Evolutionary conservation across 2,797 vertebrate species (phyloP).

Genomic region (Eulemur rubriventer): DNA sequence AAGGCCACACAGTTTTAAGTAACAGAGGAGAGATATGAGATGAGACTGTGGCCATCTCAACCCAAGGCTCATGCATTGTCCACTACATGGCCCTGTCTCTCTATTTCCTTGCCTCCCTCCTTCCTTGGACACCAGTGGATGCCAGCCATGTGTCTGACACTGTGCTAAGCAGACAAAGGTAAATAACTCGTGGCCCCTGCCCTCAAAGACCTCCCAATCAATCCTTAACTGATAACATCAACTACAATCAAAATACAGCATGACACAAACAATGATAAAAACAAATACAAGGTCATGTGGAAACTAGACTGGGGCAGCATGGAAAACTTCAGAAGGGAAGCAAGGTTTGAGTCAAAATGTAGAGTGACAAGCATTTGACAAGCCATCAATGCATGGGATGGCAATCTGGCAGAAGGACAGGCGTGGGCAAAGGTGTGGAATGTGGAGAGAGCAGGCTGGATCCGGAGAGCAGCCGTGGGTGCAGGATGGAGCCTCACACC

Average conservation of each 20-base stretch:
- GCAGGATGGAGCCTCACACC: fast-evolving
- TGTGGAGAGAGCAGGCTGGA: fast-evolving
- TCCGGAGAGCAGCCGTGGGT: fast-evolving
- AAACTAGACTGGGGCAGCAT: background rate
- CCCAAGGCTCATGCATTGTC: background rate
- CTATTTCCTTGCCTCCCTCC: background rate
- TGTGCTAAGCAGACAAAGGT: background rate
- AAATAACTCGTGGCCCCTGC: background rate
- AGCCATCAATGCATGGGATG: background rate
- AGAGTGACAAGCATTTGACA: background rate
- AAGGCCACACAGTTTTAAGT: background rate
- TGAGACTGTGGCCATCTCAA: background rate
- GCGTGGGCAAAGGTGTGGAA: background rate
- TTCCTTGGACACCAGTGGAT: background rate
- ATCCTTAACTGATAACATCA: background rate
- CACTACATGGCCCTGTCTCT: background rate
- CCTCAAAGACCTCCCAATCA: background rate
- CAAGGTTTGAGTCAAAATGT: background rate
- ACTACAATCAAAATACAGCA: background rate
- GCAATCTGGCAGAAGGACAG: background rate
- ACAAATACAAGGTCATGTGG: background rate
- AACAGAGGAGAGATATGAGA: background rate
- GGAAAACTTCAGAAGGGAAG: background rate
- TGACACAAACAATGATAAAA: background rate
- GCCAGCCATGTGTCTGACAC: background rate